Evolutionary conservation across 2,113 vertebrate species (phyloP).

Genomic region (Panthera tigris): DNA sequence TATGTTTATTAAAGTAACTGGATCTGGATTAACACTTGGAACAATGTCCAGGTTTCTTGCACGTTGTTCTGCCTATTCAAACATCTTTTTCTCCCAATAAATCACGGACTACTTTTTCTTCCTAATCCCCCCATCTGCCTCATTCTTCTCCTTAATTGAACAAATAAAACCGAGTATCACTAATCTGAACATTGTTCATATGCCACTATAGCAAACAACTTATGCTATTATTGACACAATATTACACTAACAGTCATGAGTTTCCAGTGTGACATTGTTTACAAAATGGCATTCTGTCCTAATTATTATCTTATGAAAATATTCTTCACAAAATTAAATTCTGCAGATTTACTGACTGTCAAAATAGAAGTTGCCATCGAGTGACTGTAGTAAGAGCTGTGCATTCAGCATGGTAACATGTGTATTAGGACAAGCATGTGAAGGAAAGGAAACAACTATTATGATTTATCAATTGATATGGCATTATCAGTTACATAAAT

Average conservation of each 20-base stretch:
- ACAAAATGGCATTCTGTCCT: neutral
- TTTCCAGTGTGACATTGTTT: neutral
- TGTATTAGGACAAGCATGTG: neutral
- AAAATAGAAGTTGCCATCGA: neutral
- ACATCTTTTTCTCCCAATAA: neutral
- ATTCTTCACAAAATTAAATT: conserved; percentile 30
- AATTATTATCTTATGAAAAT: conserved; percentile 9
- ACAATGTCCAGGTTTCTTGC: neutral
- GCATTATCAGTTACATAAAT: conserved; percentile 51
- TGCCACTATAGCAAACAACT: neutral
- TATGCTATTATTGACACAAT: neutral
- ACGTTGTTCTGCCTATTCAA: neutral
- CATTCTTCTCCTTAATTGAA: neutral
- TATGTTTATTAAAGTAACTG: conserved; percentile 49
- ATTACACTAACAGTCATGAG: neutral
- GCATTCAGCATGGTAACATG: neutral
- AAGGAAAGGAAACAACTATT: conserved; percentile 26
- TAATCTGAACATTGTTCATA: neutral
- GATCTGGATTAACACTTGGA: neutral
- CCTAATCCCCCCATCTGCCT: neutral
- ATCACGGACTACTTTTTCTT: neutral
- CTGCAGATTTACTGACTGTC: neutral
- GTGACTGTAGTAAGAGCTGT: neutral
- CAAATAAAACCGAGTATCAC: neutral
- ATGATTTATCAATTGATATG: conserved; percentile 56